phyloP scores from a whole-genome alignment of 23 tunicate genomes.

The Trididemnum miniatum region DNA sequence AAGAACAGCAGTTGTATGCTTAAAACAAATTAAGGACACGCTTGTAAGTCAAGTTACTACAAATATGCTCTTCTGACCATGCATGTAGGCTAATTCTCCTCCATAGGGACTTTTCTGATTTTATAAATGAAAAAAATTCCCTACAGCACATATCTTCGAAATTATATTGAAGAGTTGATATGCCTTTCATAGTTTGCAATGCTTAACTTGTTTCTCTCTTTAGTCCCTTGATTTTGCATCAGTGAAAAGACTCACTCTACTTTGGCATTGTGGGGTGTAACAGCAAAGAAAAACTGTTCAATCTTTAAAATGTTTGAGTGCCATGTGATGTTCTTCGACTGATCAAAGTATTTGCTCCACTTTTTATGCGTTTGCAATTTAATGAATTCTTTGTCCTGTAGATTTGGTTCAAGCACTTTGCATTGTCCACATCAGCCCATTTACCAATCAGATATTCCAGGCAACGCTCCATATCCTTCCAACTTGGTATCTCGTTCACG shows the following conservation, averaged over 20 bases:
- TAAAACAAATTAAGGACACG: no score
- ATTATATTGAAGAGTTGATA: no score
- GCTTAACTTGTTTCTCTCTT: constrained; percentile 21
- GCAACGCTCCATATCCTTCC: constrained; percentile 33
- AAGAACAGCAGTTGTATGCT: no score
- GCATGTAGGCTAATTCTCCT: no score
- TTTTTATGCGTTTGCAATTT: constrained; percentile 17
- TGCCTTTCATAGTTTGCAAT: not conserved
- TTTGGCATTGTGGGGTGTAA: constrained; percentile 18
- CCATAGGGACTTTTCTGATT: no score
- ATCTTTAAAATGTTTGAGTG: constrained; percentile 5
- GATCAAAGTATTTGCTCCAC: constrained; percentile 12
- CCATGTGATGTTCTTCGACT: constrained; percentile 19
- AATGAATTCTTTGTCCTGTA: constrained; percentile 14
- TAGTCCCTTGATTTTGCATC: constrained; percentile 4
- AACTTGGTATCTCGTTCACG: constrained; percentile 31
- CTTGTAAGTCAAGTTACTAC: no score
- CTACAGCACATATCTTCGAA: no score
- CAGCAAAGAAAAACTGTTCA: constrained; percentile 14
- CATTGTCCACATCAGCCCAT: constrained; percentile 12
- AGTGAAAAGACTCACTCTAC: constrained; percentile 19
- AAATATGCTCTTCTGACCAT: no score
- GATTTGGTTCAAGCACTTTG: constrained; percentile 1
- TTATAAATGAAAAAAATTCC: no score
- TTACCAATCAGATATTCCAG: constrained; percentile 34